A percentile compares a stretch with the other conserved stretches of the same genome.
phyloP scores from a whole-genome alignment of 2,113 vertebrate genomes.

The Dinomys branickii region DNA sequence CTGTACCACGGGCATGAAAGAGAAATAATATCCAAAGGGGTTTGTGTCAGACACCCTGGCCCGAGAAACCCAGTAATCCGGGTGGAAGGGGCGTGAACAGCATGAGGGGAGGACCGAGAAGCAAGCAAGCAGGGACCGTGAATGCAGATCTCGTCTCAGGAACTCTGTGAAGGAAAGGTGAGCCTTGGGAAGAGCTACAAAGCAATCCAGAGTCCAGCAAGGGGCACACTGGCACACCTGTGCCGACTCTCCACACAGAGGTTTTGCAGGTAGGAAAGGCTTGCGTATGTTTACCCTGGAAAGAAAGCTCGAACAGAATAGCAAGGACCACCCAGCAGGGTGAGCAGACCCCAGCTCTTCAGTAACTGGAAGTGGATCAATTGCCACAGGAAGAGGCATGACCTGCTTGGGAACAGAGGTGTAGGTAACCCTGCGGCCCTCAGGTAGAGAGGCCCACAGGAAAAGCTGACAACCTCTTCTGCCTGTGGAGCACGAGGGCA shows the following conservation, averaged over 20 bases:
- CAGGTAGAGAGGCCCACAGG: not conserved
- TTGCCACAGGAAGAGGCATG: not conserved
- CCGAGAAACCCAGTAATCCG: not conserved
- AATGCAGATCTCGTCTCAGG: not conserved
- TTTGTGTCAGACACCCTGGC: not conserved
- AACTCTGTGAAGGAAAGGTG: not conserved
- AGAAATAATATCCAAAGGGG: not conserved
- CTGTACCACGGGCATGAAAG: not conserved
- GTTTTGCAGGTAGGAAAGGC: not conserved
- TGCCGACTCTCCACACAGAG: rapidly evolving
- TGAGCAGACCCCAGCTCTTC: not conserved
- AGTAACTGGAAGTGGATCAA: not conserved
- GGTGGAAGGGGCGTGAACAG: not conserved
- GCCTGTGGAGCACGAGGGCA: not conserved
- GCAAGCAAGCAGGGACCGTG: not conserved
- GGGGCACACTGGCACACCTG: no score
- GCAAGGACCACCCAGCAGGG: not conserved
- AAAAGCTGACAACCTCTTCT: not conserved
- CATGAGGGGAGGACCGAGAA: not conserved
- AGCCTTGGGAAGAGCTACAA: not conserved
- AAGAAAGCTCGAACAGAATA: not conserved
- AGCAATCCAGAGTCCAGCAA: not conserved
- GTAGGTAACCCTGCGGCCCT: not conserved
- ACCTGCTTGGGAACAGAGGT: not conserved
- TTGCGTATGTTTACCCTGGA: not conserved